Evolutionary conservation across 2,888 invertebrate species (phyloP).

Genomic region (Dascillus cervinus): DNA sequence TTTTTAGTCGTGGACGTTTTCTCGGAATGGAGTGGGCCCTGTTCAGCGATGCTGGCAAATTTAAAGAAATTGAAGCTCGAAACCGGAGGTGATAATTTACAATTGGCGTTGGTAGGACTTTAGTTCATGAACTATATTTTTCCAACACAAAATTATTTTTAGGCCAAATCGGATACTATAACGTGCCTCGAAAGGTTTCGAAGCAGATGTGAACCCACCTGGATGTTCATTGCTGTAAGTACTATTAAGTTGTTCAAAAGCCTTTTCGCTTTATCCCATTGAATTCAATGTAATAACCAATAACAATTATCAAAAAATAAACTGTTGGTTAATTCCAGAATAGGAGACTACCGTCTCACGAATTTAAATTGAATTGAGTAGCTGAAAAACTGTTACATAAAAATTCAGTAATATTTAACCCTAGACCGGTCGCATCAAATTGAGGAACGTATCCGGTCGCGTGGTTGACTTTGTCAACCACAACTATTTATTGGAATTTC

Average conservation of each 20-base stretch:
- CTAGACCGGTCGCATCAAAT: too few relatives aligned
- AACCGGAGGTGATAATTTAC: slow-evolving; percentile 73
- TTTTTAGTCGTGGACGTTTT: slow-evolving; percentile 74
- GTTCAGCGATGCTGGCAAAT: slow-evolving; percentile 74
- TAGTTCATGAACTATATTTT: neutral
- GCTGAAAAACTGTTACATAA: too few relatives aligned
- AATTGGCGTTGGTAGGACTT: slow-evolving; percentile 61
- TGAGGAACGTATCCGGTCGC: too few relatives aligned
- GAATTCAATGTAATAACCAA: too few relatives aligned
- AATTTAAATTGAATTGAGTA: too few relatives aligned
- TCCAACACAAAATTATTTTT: slow-evolving; percentile 23
- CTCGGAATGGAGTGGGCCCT: slow-evolving; percentile 89
- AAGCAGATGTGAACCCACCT: slow-evolving; percentile 80
- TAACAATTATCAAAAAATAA: neutral
- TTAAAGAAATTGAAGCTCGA: slow-evolving; percentile 83
- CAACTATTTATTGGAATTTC: too few relatives aligned
- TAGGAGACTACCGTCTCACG: too few relatives aligned
- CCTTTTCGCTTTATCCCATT: too few relatives aligned
- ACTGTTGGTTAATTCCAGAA: too few relatives aligned
- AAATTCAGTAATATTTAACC: too few relatives aligned
- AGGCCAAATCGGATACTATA: slow-evolving; percentile 75
- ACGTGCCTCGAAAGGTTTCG: slow-evolving; percentile 65
- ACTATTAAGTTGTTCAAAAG: too few relatives aligned
- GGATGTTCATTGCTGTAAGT: slow-evolving; percentile 78
- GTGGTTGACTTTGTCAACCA: too few relatives aligned